Evolutionary conservation across 2,113 vertebrate species (phyloP).

Genomic region (Octodon degus): DNA sequence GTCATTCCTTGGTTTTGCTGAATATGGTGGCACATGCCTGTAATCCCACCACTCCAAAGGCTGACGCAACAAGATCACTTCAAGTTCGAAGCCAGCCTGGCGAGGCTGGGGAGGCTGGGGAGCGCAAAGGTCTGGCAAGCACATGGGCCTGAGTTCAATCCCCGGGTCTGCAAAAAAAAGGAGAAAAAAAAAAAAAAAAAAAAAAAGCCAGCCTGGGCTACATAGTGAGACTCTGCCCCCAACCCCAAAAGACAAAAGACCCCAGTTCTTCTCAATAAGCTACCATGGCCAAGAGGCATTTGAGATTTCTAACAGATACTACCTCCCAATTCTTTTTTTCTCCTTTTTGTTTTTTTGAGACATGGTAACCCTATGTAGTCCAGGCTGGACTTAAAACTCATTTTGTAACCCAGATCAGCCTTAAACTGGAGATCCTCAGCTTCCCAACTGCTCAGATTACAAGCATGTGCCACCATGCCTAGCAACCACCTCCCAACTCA

Average conservation of each 20-base stretch:
- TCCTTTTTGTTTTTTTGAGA: background rate
- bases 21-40: background rate
- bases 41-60: background rate
- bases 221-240: background rate
- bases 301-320: slow-evolving; percentile 2
- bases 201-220: background rate
- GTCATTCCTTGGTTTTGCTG: background rate
- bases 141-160: too few relatives aligned
- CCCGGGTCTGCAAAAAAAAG: too few relatives aligned
- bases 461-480: background rate
- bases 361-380: background rate
- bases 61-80: background rate
- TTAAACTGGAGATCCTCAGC: background rate
- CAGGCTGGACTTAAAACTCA: background rate
- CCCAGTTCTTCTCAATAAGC: background rate
- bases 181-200: too few relatives aligned
- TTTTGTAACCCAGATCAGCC: background rate
- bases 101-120: too few relatives aligned
- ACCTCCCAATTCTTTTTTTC: background rate
- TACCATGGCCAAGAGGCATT: background rate
- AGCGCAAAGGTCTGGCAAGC: too few relatives aligned
- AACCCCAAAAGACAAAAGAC: background rate
- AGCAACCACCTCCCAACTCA: background rate
- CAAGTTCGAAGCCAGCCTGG: background rate
- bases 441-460: background rate